Evolutionary conservation across 2,888 invertebrate genomes (phyloP).

Genomic region (Sclerodermus sp.): DNA sequence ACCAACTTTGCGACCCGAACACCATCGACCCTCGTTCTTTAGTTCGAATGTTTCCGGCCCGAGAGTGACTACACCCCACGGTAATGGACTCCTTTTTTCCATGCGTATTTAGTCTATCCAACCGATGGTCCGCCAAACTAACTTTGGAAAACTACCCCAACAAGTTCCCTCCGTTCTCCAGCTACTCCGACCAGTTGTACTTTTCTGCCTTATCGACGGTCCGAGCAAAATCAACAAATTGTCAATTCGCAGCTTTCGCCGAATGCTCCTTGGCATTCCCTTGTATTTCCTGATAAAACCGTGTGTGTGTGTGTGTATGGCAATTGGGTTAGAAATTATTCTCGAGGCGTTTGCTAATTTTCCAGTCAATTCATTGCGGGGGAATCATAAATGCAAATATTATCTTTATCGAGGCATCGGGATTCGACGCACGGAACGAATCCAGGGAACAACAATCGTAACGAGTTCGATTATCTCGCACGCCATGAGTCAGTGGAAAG

Average conservation of each 20-base stretch:
- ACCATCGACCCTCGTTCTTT: conserved; percentile 33
- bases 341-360: not conserved
- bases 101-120: conserved; percentile 23
- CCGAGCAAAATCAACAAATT: not conserved
- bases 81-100: conserved; percentile 29
- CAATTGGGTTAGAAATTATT: conserved; percentile 1
- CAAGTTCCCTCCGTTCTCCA: too few species aligned
- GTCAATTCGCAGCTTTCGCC: too few species aligned
- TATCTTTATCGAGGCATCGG: not conserved
- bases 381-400: conserved; percentile 2
- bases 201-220: not conserved
- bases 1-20: conserved; percentile 45
- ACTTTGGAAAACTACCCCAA: too few species aligned
- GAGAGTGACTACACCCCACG: conserved; percentile 13
- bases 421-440: conserved; percentile 52
- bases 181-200: too few species aligned
- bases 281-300: too few species aligned
- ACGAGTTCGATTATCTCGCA: conserved; percentile 54
- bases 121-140: not conserved
- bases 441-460: conserved; percentile 45
- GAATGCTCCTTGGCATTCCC: too few species aligned
- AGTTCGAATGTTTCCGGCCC: conserved; percentile 38
- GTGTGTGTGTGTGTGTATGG: conserved; percentile 6
- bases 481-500: conserved; percentile 48
- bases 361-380: not conserved